Base-by-base conservation (phyloP, 2,797 vertebrate genomes). In the Ibycter americanus region DNA sequence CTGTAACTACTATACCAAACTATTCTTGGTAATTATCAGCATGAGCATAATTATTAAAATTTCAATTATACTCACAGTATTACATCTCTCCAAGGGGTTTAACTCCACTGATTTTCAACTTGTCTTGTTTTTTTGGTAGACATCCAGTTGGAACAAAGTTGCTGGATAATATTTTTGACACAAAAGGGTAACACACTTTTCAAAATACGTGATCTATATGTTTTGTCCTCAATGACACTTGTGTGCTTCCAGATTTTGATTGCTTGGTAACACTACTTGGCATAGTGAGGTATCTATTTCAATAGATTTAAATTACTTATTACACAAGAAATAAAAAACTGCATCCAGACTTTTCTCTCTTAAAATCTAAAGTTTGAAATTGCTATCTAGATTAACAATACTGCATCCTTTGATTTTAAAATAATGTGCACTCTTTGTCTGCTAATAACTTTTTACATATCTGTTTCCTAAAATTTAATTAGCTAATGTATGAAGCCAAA, bases 81-180 rank as follows among this genome's bases (percentile, higher is more conserved):
- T 97, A 83, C 89, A 96, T 97, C 95, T 96, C 97, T 98, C 96
- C 95, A 97, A 97, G 97, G 96, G 97, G 96, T 97, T 98, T 97
- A 97, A 97, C 96, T 97, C 92, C 95, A 97, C 96, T 98, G 97
- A 97, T 98, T 98, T 98, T 98, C 94, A 95, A 76, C 66, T 96
- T 96, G 90, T 95, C 83, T 95, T 95, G 52, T 14, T 90, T 92
- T 93, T 97, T 96, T 97, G 98, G 97, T 98, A 96, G 96, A 92
- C 86, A 95, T 98, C 97, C 97, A 98, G 94, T 97, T 98, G 97
- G 97, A 98, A 98, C 77, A 67, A 96, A 97, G 95, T 97, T 97
- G 83, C 91, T 98, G 96, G 87, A 96, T 98, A 97, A 93, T 97
- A 98, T 98, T 98, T 97, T 95, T 94, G 81, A 92, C 94, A 91